phyloP scores from a whole-genome alignment of 2,888 invertebrate genomes.

The Tetheella fluctuosa region DNA sequence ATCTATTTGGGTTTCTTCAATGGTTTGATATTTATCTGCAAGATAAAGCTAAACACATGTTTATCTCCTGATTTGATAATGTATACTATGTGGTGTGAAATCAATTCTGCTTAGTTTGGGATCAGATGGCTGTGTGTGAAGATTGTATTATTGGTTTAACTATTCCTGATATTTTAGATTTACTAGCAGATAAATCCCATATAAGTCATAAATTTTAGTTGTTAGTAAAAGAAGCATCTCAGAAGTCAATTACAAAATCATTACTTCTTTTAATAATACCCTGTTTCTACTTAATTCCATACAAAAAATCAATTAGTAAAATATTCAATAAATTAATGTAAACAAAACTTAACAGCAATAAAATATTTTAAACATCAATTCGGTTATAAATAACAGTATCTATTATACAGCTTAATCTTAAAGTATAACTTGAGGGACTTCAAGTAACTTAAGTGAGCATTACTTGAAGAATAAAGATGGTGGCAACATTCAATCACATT shows the following conservation, averaged over 20 bases:
- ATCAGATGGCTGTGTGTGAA: background rate
- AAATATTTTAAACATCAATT: constrained; percentile 3
- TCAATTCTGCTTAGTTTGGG: no score
- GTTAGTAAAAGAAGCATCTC: constrained; percentile 17
- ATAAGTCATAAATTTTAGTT: background rate
- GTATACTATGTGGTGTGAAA: no score
- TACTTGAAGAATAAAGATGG: constrained; percentile 7
- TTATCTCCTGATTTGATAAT: no score
- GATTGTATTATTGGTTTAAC: background rate
- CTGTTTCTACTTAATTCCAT: constrained; percentile 65
- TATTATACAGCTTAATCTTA: background rate
- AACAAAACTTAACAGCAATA: constrained; percentile 40
- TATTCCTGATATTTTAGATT: background rate
- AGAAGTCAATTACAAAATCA: constrained; percentile 34
- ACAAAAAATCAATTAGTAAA: constrained; percentile 28
- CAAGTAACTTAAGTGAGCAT: background rate
- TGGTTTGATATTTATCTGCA: background rate
- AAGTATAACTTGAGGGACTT: constrained; percentile 4
- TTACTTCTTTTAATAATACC: constrained; percentile 53
- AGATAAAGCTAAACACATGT: background rate
- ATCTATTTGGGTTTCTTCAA: constrained; percentile 12
- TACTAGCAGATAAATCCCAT: background rate
- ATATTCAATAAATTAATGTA: constrained; percentile 44
- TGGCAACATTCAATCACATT: constrained; percentile 11
- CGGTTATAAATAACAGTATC: constrained; percentile 1